Conservation (phyloP, 2,797 vertebrate genomes). For the Margarornis squamiger region DNA sequence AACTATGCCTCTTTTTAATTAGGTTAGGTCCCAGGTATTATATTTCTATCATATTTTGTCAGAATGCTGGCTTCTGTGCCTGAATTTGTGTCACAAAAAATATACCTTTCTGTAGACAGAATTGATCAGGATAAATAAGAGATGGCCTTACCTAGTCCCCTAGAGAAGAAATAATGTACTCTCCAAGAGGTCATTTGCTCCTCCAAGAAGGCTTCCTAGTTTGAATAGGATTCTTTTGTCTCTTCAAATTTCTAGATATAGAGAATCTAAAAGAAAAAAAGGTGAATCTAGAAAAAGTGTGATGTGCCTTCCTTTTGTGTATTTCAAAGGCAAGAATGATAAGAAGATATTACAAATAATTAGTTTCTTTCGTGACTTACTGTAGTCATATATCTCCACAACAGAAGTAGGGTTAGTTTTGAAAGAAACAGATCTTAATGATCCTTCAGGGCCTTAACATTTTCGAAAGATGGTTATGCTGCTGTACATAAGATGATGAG, state of each 20-base stretch:
- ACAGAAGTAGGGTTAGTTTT: not conserved
- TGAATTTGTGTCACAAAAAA: not conserved
- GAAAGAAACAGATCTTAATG: not conserved
- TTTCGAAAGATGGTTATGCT: not conserved
- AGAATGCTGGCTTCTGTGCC: not conserved
- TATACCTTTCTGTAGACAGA: not conserved
- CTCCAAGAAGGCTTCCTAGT: not conserved
- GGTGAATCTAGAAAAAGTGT: not conserved
- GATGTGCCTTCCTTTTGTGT: not conserved
- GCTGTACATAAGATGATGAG: not conserved
- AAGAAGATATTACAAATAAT: not conserved
- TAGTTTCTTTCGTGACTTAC: not conserved
- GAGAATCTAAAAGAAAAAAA: not conserved
- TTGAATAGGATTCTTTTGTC: not conserved
- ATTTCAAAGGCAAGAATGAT: not conserved
- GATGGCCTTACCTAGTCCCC: not conserved
- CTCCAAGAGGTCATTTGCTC: not conserved
- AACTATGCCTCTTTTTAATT: conserved; percentile 29
- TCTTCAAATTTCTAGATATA: not conserved
- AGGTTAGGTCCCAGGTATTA: not conserved
- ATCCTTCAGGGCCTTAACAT: not conserved
- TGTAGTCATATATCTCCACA: not conserved
- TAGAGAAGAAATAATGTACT: not conserved
- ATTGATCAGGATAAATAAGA: not conserved
- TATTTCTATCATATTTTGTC: conserved; percentile 28